phyloP scores from a whole-genome alignment of 1,140 invertebrate genomes.

The Phortica variegata region DNA sequence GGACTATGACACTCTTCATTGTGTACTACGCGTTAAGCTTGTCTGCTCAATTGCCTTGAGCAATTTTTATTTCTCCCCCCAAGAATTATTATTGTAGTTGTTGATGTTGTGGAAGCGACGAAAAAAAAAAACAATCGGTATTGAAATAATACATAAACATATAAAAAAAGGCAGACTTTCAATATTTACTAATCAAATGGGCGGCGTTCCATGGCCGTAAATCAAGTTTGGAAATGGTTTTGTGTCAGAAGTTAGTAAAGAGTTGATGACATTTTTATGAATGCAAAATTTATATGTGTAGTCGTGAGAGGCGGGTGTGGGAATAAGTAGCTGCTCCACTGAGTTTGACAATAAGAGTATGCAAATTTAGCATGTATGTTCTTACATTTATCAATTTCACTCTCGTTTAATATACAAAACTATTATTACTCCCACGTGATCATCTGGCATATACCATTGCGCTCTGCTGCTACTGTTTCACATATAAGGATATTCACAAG shows the following conservation, averaged over 20 bases:
- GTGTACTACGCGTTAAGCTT: conserved; percentile 1
- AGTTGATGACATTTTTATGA: conserved; percentile 11
- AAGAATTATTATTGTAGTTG: conserved; percentile 41
- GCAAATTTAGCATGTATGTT: no score
- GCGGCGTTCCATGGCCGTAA: conserved; percentile 32
- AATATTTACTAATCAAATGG: conserved; percentile 43
- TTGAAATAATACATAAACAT: no score
- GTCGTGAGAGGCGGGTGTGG: no score
- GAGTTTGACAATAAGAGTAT: no score
- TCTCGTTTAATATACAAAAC: no score
- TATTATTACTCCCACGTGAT: no score
- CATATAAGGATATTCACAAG: no score
- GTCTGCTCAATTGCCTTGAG: conserved; percentile 23
- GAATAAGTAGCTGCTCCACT: no score
- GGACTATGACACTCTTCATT: conserved; percentile 36
- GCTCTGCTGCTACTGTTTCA: no score
- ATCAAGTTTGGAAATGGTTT: conserved; percentile 28
- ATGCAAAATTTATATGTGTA: no score
- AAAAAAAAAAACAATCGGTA: conserved; percentile 1
- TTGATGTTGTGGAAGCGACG: conserved; percentile 19
- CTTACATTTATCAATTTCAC: no score
- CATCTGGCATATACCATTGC: no score
- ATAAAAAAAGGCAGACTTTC: conserved; percentile 28
- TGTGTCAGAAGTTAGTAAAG: conserved; percentile 12
- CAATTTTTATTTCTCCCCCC: conserved; percentile 15